Percentiles rank a stretch among this genome's conserved stretches.
Conservation (phyloP, 2,888 invertebrate genomes). For the Mamestra brassicae region DNA sequence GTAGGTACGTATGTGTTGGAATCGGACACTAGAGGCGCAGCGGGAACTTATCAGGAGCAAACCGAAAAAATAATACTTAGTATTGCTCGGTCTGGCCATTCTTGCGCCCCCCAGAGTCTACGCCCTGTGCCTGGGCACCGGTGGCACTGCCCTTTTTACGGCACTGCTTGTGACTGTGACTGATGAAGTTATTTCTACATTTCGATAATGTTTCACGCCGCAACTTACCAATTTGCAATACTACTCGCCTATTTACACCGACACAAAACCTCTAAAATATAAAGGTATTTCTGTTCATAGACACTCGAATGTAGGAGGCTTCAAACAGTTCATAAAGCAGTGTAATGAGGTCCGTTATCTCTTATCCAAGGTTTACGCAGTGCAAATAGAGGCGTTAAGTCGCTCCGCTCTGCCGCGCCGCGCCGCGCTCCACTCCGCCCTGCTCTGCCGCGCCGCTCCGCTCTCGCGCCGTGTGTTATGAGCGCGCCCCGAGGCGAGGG, state of each 20-base stretch:
- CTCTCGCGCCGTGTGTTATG: not conserved
- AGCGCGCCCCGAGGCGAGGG: conserved; percentile 1
- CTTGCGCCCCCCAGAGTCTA: too few species aligned
- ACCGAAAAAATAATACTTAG: too few species aligned
- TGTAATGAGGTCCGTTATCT: not conserved
- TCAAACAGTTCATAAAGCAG: not conserved
- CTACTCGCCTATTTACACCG: not conserved
- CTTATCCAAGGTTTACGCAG: conserved; percentile 14
- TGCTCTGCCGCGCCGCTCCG: not conserved
- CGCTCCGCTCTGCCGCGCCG: not conserved
- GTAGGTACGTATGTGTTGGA: too few species aligned
- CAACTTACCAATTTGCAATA: too few species aligned
- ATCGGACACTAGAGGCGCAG: too few species aligned
- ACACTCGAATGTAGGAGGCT: not conserved
- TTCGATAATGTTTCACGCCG: not conserved
- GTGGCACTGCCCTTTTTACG: too few species aligned
- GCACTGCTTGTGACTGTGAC: too few species aligned
- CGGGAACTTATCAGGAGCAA: too few species aligned
- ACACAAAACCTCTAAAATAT: not conserved
- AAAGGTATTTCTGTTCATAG: not conserved
- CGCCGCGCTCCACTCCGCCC: not conserved
- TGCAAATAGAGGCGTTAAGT: conserved; percentile 19
- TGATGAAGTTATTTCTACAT: too few species aligned
- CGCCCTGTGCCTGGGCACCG: too few species aligned
- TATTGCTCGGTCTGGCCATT: too few species aligned